A percentile compares a stretch with the other conserved stretches of the same genome.
phyloP scores from a whole-genome alignment of 2,113 vertebrate genomes.

The Xiphophorus couchianus region DNA sequence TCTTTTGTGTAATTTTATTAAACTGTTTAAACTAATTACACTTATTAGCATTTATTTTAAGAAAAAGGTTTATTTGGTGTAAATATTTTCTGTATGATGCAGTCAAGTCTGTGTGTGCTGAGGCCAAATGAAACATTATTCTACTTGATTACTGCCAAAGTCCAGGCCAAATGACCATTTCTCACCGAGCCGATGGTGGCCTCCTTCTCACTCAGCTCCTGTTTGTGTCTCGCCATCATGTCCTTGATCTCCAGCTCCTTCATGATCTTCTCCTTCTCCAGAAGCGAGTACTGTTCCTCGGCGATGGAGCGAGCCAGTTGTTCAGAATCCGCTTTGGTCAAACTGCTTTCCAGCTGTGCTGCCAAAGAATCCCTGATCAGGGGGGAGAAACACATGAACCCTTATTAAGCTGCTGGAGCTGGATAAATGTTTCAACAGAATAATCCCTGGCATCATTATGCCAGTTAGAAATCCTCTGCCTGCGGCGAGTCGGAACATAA shows the following conservation, averaged over 20 bases:
- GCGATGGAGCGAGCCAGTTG: slow-evolving; percentile 93
- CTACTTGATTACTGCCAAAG: neutral
- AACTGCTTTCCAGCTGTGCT: slow-evolving; percentile 88
- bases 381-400: neutral
- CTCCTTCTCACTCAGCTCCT: slow-evolving; percentile 93
- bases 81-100: no score
- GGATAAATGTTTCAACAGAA: neutral
- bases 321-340: slow-evolving; percentile 94
- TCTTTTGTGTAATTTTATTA: no score
- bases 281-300: slow-evolving; percentile 93
- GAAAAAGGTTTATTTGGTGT: no score
- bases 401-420: neutral
- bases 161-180: neutral
- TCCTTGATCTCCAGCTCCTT: slow-evolving; percentile 98
- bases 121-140: neutral
- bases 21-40: no score
- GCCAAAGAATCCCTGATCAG: slow-evolving; percentile 89
- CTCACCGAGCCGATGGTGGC: slow-evolving; percentile 93
- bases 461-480: slow-evolving; percentile 1
- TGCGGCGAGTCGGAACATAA: neutral
- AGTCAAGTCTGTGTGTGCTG: no score
- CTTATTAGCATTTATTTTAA: no score
- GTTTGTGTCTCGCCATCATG: slow-evolving; percentile 93
- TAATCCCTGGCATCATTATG: slow-evolving; percentile 14
- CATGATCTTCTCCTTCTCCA: slow-evolving; percentile 99